Conservation (phyloP, 2,888 invertebrate genomes). For the Amphimallon solstitiale region DNA sequence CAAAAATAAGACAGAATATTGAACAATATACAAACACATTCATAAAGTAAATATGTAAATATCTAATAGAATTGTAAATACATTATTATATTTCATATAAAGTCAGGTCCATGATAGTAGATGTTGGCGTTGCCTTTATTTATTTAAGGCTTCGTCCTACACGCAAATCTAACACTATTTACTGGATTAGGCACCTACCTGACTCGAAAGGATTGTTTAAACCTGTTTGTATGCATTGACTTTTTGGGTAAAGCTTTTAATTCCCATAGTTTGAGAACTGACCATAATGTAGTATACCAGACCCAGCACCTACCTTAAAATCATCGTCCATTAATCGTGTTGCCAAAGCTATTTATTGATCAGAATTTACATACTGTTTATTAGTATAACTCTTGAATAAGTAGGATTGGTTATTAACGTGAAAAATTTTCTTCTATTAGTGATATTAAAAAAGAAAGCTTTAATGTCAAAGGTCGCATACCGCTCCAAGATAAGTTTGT, state of each 20-base stretch:
- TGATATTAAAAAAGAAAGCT: too few species aligned
- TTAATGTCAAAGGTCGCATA: too few species aligned
- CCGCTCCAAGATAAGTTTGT: too few species aligned
- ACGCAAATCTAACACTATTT: constrained; percentile 1
- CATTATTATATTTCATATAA: too few species aligned
- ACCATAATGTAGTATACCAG: background rate
- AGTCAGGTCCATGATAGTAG: too few species aligned
- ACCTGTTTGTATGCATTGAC: constrained; percentile 14
- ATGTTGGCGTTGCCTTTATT: background rate
- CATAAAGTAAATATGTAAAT: too few species aligned
- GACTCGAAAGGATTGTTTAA: background rate
- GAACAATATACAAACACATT: too few species aligned
- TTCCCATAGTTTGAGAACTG: constrained; percentile 8
- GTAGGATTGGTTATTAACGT: background rate
- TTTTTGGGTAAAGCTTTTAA: constrained; percentile 12
- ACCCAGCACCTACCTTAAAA: background rate
- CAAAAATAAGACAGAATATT: too few species aligned
- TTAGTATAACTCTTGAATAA: background rate
- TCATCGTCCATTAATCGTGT: background rate
- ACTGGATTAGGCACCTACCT: constrained; percentile 3
- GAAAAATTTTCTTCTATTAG: too few species aligned
- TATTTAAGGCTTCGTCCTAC: background rate
- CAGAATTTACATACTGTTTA: background rate
- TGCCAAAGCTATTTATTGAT: too few species aligned
- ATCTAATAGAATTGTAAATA: too few species aligned